Conservation (phyloP, 2,797 vertebrate genomes). For the Enteromius thamalakanensis region DNA sequence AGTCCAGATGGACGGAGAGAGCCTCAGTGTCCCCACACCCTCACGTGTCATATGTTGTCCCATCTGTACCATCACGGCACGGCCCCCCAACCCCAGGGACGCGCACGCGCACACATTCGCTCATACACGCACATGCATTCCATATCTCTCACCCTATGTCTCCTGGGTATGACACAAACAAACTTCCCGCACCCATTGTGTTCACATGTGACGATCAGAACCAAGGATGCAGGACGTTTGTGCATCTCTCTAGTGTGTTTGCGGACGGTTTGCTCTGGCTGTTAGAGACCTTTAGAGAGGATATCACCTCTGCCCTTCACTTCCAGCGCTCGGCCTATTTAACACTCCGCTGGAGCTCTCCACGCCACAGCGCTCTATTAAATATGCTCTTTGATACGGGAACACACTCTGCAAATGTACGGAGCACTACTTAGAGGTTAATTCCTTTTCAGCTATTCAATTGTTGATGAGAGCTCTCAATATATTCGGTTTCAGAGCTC, state of each 20-base stretch:
- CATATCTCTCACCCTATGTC: slow-evolving; percentile 21
- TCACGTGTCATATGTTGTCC: slow-evolving; percentile 87
- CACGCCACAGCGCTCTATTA: slow-evolving; percentile 50
- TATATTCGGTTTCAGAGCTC: slow-evolving; percentile 30
- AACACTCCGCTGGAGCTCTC: slow-evolving; percentile 51
- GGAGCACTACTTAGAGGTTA: slow-evolving; percentile 54
- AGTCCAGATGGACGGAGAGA: slow-evolving; percentile 80
- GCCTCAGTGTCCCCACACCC: slow-evolving; percentile 70
- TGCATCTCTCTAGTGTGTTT: neutral
- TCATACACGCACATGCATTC: slow-evolving; percentile 57
- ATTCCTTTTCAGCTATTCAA: slow-evolving; percentile 55
- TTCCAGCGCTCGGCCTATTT: slow-evolving; percentile 51
- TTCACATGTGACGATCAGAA: slow-evolving; percentile 28
- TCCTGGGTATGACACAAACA: slow-evolving; percentile 32
- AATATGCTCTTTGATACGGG: slow-evolving; percentile 56
- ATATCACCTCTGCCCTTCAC: slow-evolving; percentile 56
- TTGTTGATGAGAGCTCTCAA: slow-evolving; percentile 58
- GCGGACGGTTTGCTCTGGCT: slow-evolving; percentile 31
- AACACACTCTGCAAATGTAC: slow-evolving; percentile 48
- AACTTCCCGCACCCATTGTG: slow-evolving; percentile 28
- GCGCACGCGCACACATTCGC: slow-evolving; percentile 58
- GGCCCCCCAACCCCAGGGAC: slow-evolving; percentile 78
- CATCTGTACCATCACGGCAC: slow-evolving; percentile 83
- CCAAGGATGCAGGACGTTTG: neutral
- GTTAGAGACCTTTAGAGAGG: slow-evolving; percentile 44